These are phyloP conservation scores for Lacerta viridis DNA, from an alignment of 2,797 vertebrate species.

Conservation along the genomic window DNA sequence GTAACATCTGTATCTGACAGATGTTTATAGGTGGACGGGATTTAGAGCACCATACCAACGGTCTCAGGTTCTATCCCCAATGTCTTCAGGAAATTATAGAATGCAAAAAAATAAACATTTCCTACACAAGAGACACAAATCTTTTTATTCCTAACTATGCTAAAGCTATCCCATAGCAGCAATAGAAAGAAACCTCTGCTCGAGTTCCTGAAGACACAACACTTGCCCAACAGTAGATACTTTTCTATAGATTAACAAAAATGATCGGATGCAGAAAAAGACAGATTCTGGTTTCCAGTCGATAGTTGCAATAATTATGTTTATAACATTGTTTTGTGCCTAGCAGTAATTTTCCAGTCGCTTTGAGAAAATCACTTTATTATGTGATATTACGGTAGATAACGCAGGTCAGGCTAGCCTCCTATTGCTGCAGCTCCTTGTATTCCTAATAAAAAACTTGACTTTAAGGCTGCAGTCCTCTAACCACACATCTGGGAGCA, in stretches of 20 bases:
- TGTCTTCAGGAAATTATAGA: no score
- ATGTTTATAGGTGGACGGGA: neutral
- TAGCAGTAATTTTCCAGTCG: neutral
- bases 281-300: neutral
- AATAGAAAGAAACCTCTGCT: neutral
- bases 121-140: no score
- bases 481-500: neutral
- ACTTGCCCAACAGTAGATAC: no score
- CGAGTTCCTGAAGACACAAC: neutral
- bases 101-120: no score
- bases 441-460: neutral
- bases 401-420: neutral
- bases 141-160: no score
- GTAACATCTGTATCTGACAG: neutral
- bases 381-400: neutral
- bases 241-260: neutral
- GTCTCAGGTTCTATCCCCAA: neutral
- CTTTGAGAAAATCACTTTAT: conserved; percentile 6
- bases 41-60: fast-evolving
- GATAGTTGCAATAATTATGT: neutral
- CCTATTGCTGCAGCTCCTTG: neutral
- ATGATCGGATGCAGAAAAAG: neutral
- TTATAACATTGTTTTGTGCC: neutral
- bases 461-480: neutral
- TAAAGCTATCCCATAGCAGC: neutral